These are phyloP conservation scores for Thera obeliscata DNA, from an alignment of 2,888 invertebrate species.

Conservation along the genomic window DNA sequence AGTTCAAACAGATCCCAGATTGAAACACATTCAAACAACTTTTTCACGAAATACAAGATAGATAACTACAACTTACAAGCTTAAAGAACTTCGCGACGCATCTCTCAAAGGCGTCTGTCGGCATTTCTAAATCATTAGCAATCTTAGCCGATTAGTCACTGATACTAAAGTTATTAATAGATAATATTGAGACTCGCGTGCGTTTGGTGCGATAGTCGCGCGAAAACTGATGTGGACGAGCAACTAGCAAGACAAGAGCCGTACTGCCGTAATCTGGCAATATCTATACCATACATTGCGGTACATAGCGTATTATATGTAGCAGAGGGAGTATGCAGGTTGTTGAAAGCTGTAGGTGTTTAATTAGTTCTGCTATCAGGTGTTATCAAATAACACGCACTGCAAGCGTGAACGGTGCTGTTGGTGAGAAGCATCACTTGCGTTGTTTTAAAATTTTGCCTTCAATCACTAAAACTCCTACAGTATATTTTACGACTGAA, in stretches of 20 bases:
- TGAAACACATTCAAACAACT: conserved; percentile 16
- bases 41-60: conserved; percentile 22
- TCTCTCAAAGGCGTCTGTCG: conserved; percentile 64
- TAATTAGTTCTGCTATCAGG: conserved; percentile 44
- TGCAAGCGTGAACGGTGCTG: conserved; percentile 30
- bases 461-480: not conserved
- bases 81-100: conserved; percentile 58
- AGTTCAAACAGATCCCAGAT: conserved; percentile 21
- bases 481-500: not conserved
- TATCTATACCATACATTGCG: not conserved
- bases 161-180: conserved; percentile 21
- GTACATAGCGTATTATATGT: too few species aligned
- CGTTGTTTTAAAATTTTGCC: not conserved
- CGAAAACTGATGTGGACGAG: conserved; percentile 33
- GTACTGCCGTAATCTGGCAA: conserved; percentile 13
- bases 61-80: conserved; percentile 56
- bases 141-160: conserved; percentile 32
- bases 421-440: conserved; percentile 1
- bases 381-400: conserved; percentile 43
- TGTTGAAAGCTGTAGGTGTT: conserved; percentile 36
- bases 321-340: conserved; percentile 28
- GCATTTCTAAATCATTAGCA: conserved; percentile 55
- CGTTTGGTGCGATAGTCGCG: conserved; percentile 27
- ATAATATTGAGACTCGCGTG: conserved; percentile 25
- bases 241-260: not conserved